These are phyloP conservation scores for Sinocyclocheilus rhinocerous DNA, from an alignment of 2,113 vertebrate genomes.

Conservation along the genomic window DNA sequence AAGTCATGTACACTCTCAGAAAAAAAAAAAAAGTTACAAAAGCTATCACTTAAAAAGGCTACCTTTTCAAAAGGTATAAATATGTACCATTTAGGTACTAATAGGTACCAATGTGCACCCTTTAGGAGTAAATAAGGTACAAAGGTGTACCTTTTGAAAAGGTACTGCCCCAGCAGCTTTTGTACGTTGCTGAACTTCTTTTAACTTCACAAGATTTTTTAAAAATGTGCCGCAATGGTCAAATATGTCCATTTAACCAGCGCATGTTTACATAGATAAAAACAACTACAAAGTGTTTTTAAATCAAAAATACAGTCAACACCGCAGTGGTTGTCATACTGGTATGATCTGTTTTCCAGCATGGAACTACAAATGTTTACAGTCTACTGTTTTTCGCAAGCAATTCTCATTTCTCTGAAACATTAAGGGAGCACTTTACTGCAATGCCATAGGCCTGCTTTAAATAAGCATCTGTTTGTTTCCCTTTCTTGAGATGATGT, in stretches of 20 bases:
- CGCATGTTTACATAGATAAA: background rate
- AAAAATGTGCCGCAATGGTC: no score
- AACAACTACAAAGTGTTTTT: background rate
- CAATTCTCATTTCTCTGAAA: constrained; percentile 48
- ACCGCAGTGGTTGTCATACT: background rate
- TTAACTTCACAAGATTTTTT: no score
- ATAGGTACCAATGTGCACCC: no score
- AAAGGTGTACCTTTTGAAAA: no score
- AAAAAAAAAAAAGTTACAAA: no score
- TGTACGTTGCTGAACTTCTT: no score
- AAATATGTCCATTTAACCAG: background rate
- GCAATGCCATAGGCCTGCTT: constrained; percentile 19
- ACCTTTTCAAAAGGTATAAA: no score
- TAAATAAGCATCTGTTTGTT: constrained; percentile 53
- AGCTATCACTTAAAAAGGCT: no score
- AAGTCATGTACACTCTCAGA: background rate
- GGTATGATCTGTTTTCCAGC: constrained; percentile 11
- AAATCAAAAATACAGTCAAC: background rate
- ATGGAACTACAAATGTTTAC: constrained; percentile 43
- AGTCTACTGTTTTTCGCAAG: constrained; percentile 30
- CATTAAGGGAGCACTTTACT: constrained; percentile 54
- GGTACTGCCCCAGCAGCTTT: no score
- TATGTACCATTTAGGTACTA: no score
- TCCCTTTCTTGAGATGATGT: constrained; percentile 59
- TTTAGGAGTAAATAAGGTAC: no score